Percentiles rank a stretch among this genome's conserved stretches.
Evolutionary conservation across 2,113 vertebrate genomes (phyloP).

Genomic region (Catharus bicknelli): DNA sequence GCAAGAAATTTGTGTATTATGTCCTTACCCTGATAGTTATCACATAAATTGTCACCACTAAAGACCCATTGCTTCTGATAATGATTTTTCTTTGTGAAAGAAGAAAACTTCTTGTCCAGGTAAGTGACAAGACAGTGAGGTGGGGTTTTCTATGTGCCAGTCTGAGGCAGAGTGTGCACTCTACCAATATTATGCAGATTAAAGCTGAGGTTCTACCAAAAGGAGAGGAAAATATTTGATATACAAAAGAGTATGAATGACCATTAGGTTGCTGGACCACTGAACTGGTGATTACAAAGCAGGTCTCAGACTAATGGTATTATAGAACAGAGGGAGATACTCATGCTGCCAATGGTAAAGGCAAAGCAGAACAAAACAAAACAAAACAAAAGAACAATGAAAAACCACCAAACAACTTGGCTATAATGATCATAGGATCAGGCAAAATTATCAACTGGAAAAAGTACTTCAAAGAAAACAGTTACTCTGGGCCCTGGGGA

Average conservation of each 20-base stretch:
- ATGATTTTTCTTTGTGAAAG: background rate
- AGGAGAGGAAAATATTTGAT: background rate
- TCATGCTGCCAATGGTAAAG: background rate
- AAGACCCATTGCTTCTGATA: background rate
- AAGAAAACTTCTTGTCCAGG: background rate
- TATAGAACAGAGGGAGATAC: background rate
- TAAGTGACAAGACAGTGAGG: background rate
- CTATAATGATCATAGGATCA: background rate
- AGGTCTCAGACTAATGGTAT: background rate
- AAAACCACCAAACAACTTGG: background rate
- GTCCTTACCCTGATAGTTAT: background rate
- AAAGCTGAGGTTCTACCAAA: background rate
- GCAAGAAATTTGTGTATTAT: background rate
- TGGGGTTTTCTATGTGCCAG: background rate
- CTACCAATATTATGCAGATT: background rate
- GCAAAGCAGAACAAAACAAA: background rate
- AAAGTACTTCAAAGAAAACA: background rate
- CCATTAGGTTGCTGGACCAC: background rate
- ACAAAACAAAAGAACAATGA: background rate
- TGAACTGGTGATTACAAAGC: background rate
- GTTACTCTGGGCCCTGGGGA: background rate
- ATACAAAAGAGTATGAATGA: background rate
- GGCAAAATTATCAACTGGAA: background rate
- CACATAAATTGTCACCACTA: background rate
- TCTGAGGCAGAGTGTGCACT: background rate